Base-by-base conservation (phyloP, 1,140 invertebrate species). In the Drosophila prosaltans region DNA sequence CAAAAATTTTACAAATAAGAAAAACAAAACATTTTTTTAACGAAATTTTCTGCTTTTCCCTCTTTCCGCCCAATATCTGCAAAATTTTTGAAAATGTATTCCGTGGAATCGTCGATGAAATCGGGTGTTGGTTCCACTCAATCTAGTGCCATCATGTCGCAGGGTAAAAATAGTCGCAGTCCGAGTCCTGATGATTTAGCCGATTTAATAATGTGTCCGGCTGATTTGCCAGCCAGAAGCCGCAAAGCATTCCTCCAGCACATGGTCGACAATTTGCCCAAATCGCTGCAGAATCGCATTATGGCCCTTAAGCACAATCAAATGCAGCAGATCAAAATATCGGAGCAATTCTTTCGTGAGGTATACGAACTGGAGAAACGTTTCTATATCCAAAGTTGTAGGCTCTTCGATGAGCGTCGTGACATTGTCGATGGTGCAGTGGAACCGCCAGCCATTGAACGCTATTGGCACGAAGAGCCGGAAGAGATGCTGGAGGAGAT, bases 331-430 rank as follows among this genome's bases (percentile, higher is more conserved):
- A 96, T 97, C 0, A 95, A 98, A 77, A 95, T 99, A 41, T 98
- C 99, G 93, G 96, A 97, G 6, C 95, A 98, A 90, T 99, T 99
- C 93, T 99, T 98, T 92, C 95, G 97, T 79, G 98, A 99, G 90
- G 85, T 99, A 32, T 98, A 99, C 92, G 95, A 95, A 7, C 93
- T 99, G n/a, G 98, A 99, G 93, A 96, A 96, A 91, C 97, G 97
- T 93, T 99, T 98, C 92, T 95, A 97, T 74, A 94, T 95, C 75
- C 92, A 96, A 78, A 99, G 98, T 86, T 94, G 94, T 51, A 95
- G 95, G 0, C 92, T 97, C 26, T 97, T 97, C 91, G 95, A 97
- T 76, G 97, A 97, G 94, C 94, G 97, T 30, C 92, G 93, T 70
- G 94, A 95, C 75, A 97, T 99, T 74, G 93, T 98, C 21, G 94